phyloP scores from a whole-genome alignment of 2,113 vertebrate genomes.

The Choloepus hoffmanni region DNA sequence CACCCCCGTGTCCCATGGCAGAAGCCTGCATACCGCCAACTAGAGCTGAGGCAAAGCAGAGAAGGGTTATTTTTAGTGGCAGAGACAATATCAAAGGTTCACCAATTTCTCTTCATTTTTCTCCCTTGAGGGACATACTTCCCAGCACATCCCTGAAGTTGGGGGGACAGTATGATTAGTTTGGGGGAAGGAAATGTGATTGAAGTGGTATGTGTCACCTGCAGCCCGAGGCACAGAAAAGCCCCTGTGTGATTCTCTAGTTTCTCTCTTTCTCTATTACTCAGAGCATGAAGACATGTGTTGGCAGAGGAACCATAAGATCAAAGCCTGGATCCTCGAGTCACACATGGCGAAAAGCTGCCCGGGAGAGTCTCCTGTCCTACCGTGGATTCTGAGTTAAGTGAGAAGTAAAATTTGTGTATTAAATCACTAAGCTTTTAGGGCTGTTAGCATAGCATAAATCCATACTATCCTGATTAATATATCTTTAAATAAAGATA shows the following conservation, averaged over 20 bases:
- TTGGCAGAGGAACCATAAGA: neutral
- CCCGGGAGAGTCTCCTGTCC: neutral
- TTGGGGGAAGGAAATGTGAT: neutral
- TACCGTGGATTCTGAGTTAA: neutral
- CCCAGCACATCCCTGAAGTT: neutral
- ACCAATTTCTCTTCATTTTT: neutral
- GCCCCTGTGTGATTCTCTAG: neutral
- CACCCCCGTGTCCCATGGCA: neutral
- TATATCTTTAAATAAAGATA: slow-evolving; percentile 27
- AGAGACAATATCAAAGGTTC: neutral
- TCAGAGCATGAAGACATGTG: neutral
- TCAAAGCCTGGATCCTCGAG: neutral
- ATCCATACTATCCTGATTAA: neutral
- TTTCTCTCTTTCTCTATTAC: neutral
- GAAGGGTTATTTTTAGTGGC: neutral
- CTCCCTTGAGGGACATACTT: neutral
- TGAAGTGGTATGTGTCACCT: neutral
- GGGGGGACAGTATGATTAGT: neutral
- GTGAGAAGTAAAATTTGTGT: neutral
- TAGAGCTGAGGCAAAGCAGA: neutral
- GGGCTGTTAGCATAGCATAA: neutral
- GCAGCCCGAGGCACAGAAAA: neutral
- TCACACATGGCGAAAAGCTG: neutral
- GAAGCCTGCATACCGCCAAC: neutral
- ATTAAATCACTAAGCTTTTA: neutral